Evolutionary conservation across 2,113 vertebrate species (phyloP).

Genomic region (Callaeas wilsoni): DNA sequence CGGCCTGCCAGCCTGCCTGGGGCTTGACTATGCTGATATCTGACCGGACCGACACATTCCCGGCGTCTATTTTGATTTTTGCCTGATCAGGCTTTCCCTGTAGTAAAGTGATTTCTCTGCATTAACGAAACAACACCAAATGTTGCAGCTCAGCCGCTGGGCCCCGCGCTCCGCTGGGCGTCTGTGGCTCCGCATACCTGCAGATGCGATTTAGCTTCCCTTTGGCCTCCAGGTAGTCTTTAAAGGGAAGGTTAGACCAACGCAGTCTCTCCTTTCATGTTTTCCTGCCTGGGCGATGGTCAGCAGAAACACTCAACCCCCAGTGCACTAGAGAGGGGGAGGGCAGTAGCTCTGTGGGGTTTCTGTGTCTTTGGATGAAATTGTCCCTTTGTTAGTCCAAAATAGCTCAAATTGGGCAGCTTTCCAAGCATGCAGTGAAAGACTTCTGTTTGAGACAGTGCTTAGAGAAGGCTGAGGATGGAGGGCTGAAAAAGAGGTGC

Average conservation of each 20-base stretch:
- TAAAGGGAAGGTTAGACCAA: background rate
- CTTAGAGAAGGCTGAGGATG: constrained; percentile 38
- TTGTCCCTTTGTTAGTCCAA: constrained; percentile 58
- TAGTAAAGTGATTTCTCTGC: background rate
- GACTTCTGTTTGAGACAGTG: constrained; percentile 50
- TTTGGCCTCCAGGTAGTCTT: background rate
- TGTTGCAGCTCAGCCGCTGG: background rate
- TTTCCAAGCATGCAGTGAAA: constrained; percentile 62
- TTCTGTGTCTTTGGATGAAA: constrained; percentile 60
- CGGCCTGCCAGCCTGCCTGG: background rate
- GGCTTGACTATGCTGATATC: background rate
- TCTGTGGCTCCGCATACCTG: background rate
- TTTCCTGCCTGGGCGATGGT: background rate
- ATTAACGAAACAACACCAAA: background rate
- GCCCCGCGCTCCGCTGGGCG: accelerated
- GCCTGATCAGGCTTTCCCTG: background rate
- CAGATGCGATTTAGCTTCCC: background rate
- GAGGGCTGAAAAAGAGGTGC: constrained; percentile 52
- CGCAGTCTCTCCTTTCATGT: background rate
- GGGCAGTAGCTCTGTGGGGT: constrained; percentile 33
- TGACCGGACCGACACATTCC: background rate
- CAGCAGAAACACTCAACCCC: constrained; percentile 23
- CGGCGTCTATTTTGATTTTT: background rate
- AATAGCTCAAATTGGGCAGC: constrained; percentile 50
- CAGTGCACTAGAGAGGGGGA: background rate